phyloP scores from a whole-genome alignment of 1,140 invertebrate species.

The Tetramorium simillimum region DNA sequence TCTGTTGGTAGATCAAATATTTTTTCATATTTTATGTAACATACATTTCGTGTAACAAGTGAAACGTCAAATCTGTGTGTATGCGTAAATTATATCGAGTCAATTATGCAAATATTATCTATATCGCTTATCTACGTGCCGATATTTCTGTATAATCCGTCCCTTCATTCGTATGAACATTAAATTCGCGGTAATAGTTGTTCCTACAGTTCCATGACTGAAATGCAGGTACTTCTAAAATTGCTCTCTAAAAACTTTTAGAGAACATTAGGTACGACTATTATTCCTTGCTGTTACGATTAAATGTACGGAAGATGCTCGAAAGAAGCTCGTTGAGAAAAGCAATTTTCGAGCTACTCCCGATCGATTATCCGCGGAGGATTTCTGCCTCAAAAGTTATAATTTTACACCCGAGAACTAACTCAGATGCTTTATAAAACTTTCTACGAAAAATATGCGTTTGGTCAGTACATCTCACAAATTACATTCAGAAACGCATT shows the following conservation, averaged over 20 bases:
- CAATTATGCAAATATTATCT: not conserved
- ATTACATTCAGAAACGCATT: not conserved
- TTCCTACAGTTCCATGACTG: not conserved
- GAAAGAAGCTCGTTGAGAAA: conserved; percentile 19
- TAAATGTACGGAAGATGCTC: conserved; percentile 10
- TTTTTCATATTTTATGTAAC: not conserved
- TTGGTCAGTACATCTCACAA: not conserved
- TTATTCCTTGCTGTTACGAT: conserved; percentile 42
- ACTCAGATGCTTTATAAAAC: not conserved
- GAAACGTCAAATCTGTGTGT: not conserved
- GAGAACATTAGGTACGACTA: conserved; percentile 28
- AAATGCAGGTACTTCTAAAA: conserved; percentile 27
- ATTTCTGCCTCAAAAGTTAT: conserved; percentile 11
- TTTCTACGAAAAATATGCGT: not conserved
- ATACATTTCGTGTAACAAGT: not conserved
- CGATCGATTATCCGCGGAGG: conserved; percentile 20
- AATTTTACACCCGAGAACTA: conserved; percentile 22
- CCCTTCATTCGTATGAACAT: not conserved
- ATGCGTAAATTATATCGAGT: not conserved
- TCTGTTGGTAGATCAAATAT: not conserved
- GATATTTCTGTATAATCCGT: conserved; percentile 17
- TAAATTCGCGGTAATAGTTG: not conserved
- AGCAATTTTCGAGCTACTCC: conserved; percentile 19
- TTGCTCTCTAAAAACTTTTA: conserved; percentile 41
- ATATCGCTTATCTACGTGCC: not conserved